Conservation (phyloP, 2,888 invertebrate genomes). For the Nymphalis polychloros region DNA sequence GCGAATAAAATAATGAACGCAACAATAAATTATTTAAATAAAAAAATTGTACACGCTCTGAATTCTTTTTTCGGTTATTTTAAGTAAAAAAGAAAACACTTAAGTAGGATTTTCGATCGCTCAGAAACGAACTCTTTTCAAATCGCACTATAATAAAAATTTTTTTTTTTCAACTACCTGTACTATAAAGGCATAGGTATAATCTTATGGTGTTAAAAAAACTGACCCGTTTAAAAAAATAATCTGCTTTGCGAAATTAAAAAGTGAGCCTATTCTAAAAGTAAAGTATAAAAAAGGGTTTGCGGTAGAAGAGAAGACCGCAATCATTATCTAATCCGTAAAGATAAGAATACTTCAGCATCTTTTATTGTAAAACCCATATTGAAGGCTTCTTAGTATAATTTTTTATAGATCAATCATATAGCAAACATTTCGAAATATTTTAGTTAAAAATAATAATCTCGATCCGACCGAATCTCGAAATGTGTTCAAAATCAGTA, state of each 20-base stretch:
- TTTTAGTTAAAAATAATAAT: neutral
- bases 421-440: neutral
- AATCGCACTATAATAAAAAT: constrained; percentile 18
- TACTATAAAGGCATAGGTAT: constrained; percentile 41
- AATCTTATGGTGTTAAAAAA: constrained; percentile 50
- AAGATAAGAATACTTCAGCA: constrained; percentile 46
- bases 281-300: constrained; percentile 53
- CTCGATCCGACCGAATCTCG: too few relatives aligned
- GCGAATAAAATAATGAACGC: too few relatives aligned
- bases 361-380: constrained; percentile 45
- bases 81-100: constrained; percentile 3
- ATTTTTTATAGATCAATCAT: constrained; percentile 18
- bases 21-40: neutral
- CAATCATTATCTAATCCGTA: constrained; percentile 64
- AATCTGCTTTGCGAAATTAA: constrained; percentile 74
- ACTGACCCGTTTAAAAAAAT: constrained; percentile 69
- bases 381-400: constrained; percentile 21
- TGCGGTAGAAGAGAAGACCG: constrained; percentile 58
- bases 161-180: constrained; percentile 31
- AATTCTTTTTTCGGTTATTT: neutral
- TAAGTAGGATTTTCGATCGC: constrained; percentile 19
- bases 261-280: constrained; percentile 38
- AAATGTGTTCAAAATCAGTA: neutral
- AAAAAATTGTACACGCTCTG: neutral
- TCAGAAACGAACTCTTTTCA: constrained; percentile 19